Base-by-base conservation (phyloP, 2,888 invertebrate genomes). In the Tubiluchus corallicola region DNA sequence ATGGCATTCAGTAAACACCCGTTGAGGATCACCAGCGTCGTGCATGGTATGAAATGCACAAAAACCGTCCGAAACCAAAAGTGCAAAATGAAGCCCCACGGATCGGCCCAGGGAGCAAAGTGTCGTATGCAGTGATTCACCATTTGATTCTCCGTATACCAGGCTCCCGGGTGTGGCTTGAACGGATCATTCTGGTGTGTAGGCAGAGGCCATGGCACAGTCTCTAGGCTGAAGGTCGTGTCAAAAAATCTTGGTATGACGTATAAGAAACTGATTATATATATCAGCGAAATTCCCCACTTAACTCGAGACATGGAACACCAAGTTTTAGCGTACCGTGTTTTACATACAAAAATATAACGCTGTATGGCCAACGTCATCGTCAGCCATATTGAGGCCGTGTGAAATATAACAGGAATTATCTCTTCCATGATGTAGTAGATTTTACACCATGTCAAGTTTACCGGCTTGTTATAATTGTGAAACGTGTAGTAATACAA, bases 261-360 rank as follows among this genome's bases (percentile, higher is more conserved):
- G 54, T 85, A 85, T 2, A 85, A 62, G 43, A 79, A 71, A 0
- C 90, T 83, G 2, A 78, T 69, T 21, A 81, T 61, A 41, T 79
- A 78, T 51, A 90, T 84, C 64, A 77, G 75, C 42, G 76, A 67
- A 21, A 85, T 77, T 53, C 79, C 81, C 51, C 77, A 78, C 59
- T 77, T 75, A 40, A 82, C 85, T 45, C 77, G 72, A 0, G 75
- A 73, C 49, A 71, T 66, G 17, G 71, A 73, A 58, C 74, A 74
- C 66, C 72, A 69, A n/a, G 79, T 79, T 47, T 83, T 72, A 0
- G 90, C 90, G 49, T 80, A 73, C 0, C 84, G 78, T 0, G 88
- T 84, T 63, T 88, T 87, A 58, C 88, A 90, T 2, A 92, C 88
- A 66, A 87, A 92, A 55, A 92, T 82, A 68, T 88, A 92, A 53